Conservation (phyloP, 2,888 invertebrate genomes). For the Lysandra coridon region DNA sequence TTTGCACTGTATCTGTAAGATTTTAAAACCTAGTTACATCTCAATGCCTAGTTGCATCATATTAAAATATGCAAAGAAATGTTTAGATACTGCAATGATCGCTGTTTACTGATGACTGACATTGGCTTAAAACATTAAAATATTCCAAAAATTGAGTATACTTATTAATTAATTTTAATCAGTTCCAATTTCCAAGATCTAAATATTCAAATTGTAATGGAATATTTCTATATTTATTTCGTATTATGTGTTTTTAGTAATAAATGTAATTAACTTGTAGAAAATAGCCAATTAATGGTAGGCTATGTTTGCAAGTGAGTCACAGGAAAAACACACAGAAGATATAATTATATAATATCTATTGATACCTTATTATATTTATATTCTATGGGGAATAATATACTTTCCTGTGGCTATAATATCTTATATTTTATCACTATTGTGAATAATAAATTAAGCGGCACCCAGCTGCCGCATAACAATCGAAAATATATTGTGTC, state of each 20-base stretch:
- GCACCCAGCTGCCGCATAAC: too few species aligned
- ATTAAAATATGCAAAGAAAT: slow-evolving; percentile 5
- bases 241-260: background rate
- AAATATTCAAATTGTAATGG: background rate
- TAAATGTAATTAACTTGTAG: background rate
- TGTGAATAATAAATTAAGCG: slow-evolving; percentile 8
- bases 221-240: background rate
- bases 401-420: background rate
- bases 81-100: slow-evolving; percentile 36
- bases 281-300: background rate
- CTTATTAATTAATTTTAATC: background rate
- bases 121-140: background rate
- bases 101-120: slow-evolving; percentile 35
- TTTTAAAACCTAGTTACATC: background rate
- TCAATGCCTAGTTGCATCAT: background rate
- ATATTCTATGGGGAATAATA: background rate
- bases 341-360: background rate
- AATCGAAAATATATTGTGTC: too few species aligned
- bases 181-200: background rate
- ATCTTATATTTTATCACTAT: slow-evolving; percentile 8
- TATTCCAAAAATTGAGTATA: background rate
- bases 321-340: background rate
- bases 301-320: background rate
- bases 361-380: background rate
- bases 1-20: background rate